These are phyloP conservation scores for Eurois occulta DNA, from an alignment of 2,888 invertebrate species.

Conservation along the genomic window DNA sequence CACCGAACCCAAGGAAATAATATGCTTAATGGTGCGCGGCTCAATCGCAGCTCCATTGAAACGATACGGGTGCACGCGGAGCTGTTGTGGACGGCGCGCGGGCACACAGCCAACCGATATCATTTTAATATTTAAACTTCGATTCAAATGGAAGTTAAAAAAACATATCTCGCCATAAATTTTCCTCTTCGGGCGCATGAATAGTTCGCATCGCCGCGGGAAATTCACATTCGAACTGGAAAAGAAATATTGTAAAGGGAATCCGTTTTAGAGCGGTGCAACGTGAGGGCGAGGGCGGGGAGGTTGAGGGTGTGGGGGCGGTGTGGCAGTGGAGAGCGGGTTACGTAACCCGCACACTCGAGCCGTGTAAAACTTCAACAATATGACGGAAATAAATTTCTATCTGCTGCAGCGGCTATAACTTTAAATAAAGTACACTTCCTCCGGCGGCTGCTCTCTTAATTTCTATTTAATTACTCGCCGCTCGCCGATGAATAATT, in stretches of 20 bases:
- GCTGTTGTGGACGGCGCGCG: neutral
- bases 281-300: conserved; percentile 19
- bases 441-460: conserved; percentile 44
- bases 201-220: conserved; percentile 75
- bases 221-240: conserved; percentile 76
- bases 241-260: conserved; percentile 78
- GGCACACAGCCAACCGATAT: conserved; percentile 56
- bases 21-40: conserved; percentile 26
- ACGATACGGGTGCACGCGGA: neutral
- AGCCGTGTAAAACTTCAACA: conserved; percentile 64
- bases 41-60: conserved; percentile 35
- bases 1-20: conserved; percentile 30
- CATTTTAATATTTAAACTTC: conserved; percentile 77
- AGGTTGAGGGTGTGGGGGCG: neutral
- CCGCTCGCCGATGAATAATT: conserved; percentile 62
- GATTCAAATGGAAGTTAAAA: conserved; percentile 69
- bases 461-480: conserved; percentile 66
- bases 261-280: conserved; percentile 71
- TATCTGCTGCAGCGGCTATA: conserved; percentile 59
- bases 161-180: conserved; percentile 71
- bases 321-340: conserved; percentile 10
- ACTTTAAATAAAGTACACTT: conserved; percentile 45
- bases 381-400: conserved; percentile 71
- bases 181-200: conserved; percentile 67
- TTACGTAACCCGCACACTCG: conserved; percentile 57